Base-by-base conservation (phyloP, 2,797 vertebrate species). In the Heterohyrax brucei region DNA sequence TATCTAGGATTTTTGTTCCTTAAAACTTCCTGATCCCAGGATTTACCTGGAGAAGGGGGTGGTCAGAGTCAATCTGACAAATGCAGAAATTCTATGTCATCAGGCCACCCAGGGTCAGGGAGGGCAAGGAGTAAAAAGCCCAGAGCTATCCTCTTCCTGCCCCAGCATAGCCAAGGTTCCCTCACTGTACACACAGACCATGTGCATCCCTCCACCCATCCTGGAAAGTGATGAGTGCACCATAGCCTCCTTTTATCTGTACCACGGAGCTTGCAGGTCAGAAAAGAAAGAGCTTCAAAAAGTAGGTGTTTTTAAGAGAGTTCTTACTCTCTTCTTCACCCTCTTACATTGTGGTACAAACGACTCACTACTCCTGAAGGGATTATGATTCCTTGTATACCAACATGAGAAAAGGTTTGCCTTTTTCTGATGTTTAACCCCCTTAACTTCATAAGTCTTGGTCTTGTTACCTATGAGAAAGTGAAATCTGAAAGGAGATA, bases 51-150 rank as follows among this genome's bases (percentile, higher is more conserved):
- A 79, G 70, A 70, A 80, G 48, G 24, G 14, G 30, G 64, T 16
- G 28, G 30, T 21, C 93, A 91, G 5, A 26, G 28, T 7, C 13
- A 46, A 24, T 39, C 10, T 7, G 18, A 53, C 13, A 70, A 80
- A 66, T 18, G 19, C 61, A 62, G 77, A 53, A 48, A 4, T 8
- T 5, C 5, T 22, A 22, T 18, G 33, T 80, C 66, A n/a, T 16
- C 33, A 19, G 33, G 53, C 44, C 16, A 8, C 13, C 44, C 30
- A 0, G 5, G 28, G 24, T 59, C 6, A 30, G 80, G 33, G 50
- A 3, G 0, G 19, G 10, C 59, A n/a, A 10, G 0, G 3, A 85
- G n/a, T 0, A 16, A n/a, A 22, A 33, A 2, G 50, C 28, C 28
- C 64, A 50, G 82, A 78, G 61, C 39, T 19, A 72, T 7, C 18